Evolutionary conservation across 2,113 vertebrate genomes (phyloP).

Genomic region (Sander vitreus): DNA sequence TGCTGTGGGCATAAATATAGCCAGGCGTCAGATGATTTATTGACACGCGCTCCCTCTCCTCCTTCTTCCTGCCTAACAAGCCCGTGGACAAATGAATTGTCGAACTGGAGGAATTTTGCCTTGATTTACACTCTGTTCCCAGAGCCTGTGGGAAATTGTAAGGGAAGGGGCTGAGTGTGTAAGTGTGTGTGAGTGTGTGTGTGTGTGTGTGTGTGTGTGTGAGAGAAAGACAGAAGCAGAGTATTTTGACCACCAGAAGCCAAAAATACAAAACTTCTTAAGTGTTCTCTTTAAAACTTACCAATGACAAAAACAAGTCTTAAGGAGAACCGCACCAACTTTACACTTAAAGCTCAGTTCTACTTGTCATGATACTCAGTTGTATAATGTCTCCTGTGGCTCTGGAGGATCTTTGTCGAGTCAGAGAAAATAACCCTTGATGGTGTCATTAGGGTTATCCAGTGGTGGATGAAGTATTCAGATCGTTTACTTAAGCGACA

Average conservation of each 20-base stretch:
- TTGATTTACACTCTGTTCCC: conserved; percentile 76
- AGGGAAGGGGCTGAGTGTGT: conserved; percentile 28
- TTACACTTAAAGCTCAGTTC: neutral
- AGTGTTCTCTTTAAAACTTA: neutral
- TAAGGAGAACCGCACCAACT: neutral
- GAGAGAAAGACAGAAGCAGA: conserved; percentile 1
- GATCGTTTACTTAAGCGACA: too few species aligned
- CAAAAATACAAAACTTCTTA: conserved; percentile 6
- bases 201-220: conserved; percentile 13
- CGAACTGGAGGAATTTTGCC: conserved; percentile 71
- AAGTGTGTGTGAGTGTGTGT: neutral
- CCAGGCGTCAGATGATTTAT: conserved; percentile 80
- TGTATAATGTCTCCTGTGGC: neutral
- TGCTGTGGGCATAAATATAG: conserved; percentile 78
- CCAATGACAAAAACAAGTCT: neutral
- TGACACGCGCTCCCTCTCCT: conserved; percentile 71
- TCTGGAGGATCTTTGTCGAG: neutral
- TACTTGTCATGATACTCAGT: neutral
- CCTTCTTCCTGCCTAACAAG: conserved; percentile 77
- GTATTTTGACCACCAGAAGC: conserved; percentile 19
- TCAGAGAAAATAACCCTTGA: neutral
- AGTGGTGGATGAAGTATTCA: too few species aligned
- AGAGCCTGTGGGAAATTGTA: conserved; percentile 61
- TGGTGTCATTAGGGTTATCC: neutral
- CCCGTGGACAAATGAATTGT: conserved; percentile 78